Percentiles rank a stretch among this genome's conserved stretches.
phyloP scores from a whole-genome alignment of 2,113 vertebrate genomes.

The Caretta caretta region DNA sequence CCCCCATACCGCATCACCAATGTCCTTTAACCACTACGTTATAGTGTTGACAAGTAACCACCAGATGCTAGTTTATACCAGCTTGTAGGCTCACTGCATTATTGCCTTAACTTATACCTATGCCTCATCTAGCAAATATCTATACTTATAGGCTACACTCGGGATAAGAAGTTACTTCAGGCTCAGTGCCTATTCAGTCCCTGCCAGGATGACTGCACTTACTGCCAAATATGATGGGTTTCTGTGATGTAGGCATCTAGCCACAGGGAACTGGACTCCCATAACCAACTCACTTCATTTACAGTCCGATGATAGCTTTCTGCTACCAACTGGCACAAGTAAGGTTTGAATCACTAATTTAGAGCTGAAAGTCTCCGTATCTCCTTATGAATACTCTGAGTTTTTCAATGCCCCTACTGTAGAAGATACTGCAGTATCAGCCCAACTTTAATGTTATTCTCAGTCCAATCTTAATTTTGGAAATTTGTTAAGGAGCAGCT shows the following conservation, averaged over 20 bases:
- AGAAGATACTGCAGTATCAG: background rate
- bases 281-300: background rate
- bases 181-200: background rate
- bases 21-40: background rate
- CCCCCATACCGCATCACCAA: fast-evolving
- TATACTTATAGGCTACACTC: background rate
- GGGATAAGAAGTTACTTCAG: background rate
- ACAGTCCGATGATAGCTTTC: background rate
- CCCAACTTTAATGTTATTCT: background rate
- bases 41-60: background rate
- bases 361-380: background rate
- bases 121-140: background rate
- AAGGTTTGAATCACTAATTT: background rate
- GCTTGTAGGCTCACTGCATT: background rate
- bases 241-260: background rate
- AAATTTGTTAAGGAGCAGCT: background rate
- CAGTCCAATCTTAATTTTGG: background rate
- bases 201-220: background rate
- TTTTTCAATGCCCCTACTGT: fast-evolving
- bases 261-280: background rate
- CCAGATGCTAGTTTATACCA: background rate
- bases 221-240: background rate
- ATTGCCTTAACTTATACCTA: background rate
- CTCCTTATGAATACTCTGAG: background rate
- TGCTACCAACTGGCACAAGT: background rate